A percentile compares a stretch with the other conserved stretches of the same genome.
These are phyloP conservation scores for Lithophane socia DNA, from an alignment of 2,888 invertebrate species.

Conservation along the genomic window DNA sequence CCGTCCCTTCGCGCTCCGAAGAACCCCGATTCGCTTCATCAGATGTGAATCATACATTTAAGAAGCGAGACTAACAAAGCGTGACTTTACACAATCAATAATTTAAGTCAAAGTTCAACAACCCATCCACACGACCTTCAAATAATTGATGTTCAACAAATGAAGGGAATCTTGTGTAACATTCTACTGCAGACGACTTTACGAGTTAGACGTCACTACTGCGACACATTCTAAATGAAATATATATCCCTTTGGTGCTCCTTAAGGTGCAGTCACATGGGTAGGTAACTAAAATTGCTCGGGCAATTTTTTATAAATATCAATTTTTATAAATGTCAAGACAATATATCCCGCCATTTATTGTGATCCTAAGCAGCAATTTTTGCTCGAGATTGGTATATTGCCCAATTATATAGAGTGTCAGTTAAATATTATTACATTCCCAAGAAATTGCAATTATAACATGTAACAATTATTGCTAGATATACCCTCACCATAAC, in stretches of 20 bases:
- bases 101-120: conserved; percentile 28
- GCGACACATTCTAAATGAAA: conserved; percentile 62
- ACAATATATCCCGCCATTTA: neutral
- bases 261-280: conserved; percentile 48
- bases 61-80: conserved; percentile 26
- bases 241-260: conserved; percentile 70
- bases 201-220: conserved; percentile 58
- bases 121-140: conserved; percentile 25
- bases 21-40: conserved; percentile 25
- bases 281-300: neutral
- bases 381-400: neutral
- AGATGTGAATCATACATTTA: conserved; percentile 27
- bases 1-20: conserved; percentile 28
- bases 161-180: conserved; percentile 49
- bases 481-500: neutral
- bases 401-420: no score
- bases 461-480: neutral
- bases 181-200: conserved; percentile 52
- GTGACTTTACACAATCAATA: conserved; percentile 28
- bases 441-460: neutral
- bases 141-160: conserved; percentile 36
- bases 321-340: no score
- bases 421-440: neutral
- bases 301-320: neutral
- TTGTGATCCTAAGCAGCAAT: neutral